phyloP scores from a whole-genome alignment of 2,888 invertebrate species.

The Timema cristinae region DNA sequence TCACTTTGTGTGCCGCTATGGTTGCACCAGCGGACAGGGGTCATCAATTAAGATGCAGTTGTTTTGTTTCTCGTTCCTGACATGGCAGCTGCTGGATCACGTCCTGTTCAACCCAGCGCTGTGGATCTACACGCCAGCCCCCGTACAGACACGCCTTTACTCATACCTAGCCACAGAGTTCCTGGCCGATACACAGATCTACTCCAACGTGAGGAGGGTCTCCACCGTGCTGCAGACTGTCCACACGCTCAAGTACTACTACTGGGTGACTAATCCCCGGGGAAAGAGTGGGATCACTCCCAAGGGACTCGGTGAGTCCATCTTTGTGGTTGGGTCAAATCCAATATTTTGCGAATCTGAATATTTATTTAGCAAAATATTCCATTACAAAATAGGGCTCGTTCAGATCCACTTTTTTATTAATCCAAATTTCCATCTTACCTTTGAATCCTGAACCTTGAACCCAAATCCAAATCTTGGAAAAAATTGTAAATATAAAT shows the following conservation, averaged over 20 bases:
- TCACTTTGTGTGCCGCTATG: background rate
- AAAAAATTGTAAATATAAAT: no score
- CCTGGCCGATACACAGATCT: slow-evolving; percentile 94
- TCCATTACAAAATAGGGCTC: no score
- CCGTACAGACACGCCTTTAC: slow-evolving; percentile 92
- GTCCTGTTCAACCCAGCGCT: slow-evolving; percentile 98
- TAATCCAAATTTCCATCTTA: no score
- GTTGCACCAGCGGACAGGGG: slow-evolving; percentile 15
- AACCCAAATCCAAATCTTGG: no score
- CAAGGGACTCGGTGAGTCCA: slow-evolving; percentile 80
- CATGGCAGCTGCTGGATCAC: slow-evolving; percentile 97
- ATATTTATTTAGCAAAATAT: no score
- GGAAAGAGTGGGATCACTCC: slow-evolving; percentile 93
- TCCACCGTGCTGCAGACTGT: slow-evolving; percentile 97
- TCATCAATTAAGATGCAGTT: slow-evolving; percentile 65
- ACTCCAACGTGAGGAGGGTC: slow-evolving; percentile 92
- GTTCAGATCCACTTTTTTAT: no score
- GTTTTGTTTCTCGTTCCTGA: slow-evolving; percentile 85
- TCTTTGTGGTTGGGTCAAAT: no score
- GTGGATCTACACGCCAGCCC: slow-evolving; percentile 97
- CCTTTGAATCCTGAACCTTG: no score
- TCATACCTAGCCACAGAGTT: slow-evolving; percentile 99
- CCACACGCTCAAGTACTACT: slow-evolving; percentile 98
- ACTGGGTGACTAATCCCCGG: slow-evolving; percentile 96
- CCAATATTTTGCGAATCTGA: no score